These are phyloP conservation scores for Achroia grisella DNA, from an alignment of 1,140 invertebrate genomes.

Conservation along the genomic window DNA sequence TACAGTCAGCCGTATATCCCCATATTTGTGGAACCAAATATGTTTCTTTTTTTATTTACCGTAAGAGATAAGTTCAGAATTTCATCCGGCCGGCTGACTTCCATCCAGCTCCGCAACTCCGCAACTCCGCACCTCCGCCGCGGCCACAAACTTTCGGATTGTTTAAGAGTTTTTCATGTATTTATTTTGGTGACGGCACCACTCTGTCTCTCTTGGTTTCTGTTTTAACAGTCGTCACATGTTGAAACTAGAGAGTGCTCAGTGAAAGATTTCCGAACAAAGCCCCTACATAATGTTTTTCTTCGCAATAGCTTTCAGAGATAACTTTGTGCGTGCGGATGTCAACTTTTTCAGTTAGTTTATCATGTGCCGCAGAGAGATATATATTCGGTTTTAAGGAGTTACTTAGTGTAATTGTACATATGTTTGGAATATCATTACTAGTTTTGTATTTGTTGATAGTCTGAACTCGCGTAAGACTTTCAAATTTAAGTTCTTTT, in stretches of 20 bases:
- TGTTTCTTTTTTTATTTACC: too few species aligned
- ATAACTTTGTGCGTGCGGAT: background rate
- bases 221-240: slow-evolving; percentile 1
- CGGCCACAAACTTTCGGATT: slow-evolving; percentile 5
- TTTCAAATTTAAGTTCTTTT: too few species aligned
- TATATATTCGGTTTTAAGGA: slow-evolving; percentile 5
- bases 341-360: background rate
- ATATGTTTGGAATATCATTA: too few species aligned
- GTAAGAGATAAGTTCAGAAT: too few species aligned
- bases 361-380: too few species aligned
- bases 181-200: slow-evolving; percentile 5
- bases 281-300: background rate
- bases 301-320: slow-evolving; percentile 1
- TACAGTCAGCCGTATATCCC: too few species aligned
- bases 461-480: too few species aligned
- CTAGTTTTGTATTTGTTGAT: too few species aligned
- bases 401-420: background rate
- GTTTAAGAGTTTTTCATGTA: slow-evolving; percentile 8
- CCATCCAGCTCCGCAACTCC: background rate
- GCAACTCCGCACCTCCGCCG: background rate
- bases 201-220: slow-evolving; percentile 8
- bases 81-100: background rate
- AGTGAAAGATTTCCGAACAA: background rate
- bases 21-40: too few species aligned
- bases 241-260: background rate